These are phyloP conservation scores for Ambastaia sidthimunki DNA, from an alignment of 2,797 vertebrate genomes.

Conservation along the genomic window DNA sequence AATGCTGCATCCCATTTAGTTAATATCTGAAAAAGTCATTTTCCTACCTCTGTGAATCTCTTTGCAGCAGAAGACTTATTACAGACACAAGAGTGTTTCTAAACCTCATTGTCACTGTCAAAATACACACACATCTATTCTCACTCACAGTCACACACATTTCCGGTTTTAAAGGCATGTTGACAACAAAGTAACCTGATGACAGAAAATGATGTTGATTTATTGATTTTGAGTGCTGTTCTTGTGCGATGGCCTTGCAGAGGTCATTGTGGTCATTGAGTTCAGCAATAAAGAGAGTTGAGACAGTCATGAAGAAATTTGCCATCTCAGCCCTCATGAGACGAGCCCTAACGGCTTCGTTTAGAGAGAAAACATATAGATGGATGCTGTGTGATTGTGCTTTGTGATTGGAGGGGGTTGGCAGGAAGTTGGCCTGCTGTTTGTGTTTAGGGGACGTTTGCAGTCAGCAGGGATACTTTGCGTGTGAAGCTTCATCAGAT, in stretches of 20 bases:
- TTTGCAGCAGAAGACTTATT: neutral
- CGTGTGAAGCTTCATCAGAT: constrained; percentile 62
- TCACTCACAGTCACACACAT: constrained; percentile 13
- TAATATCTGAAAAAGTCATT: neutral
- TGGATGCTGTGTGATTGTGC: constrained; percentile 43
- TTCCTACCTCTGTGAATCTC: constrained; percentile 17
- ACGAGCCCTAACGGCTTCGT: constrained; percentile 39
- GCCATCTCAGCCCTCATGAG: constrained; percentile 47
- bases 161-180: constrained; percentile 22
- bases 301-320: constrained; percentile 33
- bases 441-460: constrained; percentile 46
- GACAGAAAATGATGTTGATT: constrained; percentile 42
- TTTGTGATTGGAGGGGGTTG: constrained; percentile 49
- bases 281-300: constrained; percentile 29
- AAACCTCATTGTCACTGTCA: constrained; percentile 36
- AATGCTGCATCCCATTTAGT: neutral
- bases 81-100: constrained; percentile 26
- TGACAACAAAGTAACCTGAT: constrained; percentile 45
- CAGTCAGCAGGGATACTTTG: constrained; percentile 50
- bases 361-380: constrained; percentile 60
- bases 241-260: constrained; percentile 15
- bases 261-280: constrained; percentile 29
- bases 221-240: constrained; percentile 1
- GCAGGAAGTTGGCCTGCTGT: constrained; percentile 49
- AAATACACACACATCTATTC: constrained; percentile 29